Conservation (phyloP, 2,797 vertebrate species). For the Rhinoraja longicauda region DNA sequence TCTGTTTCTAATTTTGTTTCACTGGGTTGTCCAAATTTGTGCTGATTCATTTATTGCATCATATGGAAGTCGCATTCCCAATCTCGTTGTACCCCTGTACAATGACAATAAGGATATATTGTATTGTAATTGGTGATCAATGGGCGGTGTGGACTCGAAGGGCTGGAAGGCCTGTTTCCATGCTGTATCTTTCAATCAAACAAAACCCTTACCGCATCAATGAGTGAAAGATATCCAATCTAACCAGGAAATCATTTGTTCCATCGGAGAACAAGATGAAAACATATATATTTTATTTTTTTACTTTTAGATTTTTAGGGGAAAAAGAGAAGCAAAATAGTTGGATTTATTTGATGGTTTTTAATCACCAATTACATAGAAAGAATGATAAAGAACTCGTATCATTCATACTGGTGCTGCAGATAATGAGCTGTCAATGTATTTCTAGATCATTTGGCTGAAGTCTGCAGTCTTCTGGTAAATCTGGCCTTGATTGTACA, state of each 20-base stretch:
- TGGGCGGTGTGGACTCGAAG: too few species aligned
- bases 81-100: too few species aligned
- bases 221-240: not conserved
- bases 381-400: not conserved
- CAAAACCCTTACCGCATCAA: too few species aligned
- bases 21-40: too few species aligned
- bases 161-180: too few species aligned
- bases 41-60: too few species aligned
- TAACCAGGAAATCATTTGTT: not conserved
- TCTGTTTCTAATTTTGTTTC: too few species aligned
- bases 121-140: too few species aligned
- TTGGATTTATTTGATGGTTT: not conserved
- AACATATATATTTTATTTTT: not conserved
- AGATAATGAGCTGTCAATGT: slow-evolving; percentile 18
- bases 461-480: not conserved
- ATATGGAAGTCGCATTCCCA: too few species aligned
- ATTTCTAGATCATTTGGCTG: slow-evolving; percentile 11
- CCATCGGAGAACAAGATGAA: not conserved
- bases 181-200: too few species aligned
- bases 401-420: not conserved
- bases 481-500: not conserved
- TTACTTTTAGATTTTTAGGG: not conserved
- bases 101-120: too few species aligned
- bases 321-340: not conserved
- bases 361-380: not conserved